Percentiles rank a stretch among this genome's conserved stretches.
Evolutionary conservation across 2,113 vertebrate species (phyloP).

Genomic region (Anolis sagrei): DNA sequence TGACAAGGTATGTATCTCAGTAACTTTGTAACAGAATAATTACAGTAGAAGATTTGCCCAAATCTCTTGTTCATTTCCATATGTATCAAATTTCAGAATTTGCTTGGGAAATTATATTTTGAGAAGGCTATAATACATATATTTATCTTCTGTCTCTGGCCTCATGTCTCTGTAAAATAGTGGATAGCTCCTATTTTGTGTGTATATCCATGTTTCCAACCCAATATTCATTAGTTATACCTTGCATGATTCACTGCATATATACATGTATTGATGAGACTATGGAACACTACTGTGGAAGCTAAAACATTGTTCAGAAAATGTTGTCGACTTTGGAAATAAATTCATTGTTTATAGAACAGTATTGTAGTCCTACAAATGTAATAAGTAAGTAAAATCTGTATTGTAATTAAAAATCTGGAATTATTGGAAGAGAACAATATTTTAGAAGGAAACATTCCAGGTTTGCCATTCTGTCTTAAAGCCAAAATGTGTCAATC

Average conservation of each 20-base stretch:
- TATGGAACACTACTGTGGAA: not conserved
- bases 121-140: not conserved
- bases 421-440: not conserved
- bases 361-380: not conserved
- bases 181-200: slow-evolving; percentile 21
- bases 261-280: not conserved
- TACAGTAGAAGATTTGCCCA: not conserved
- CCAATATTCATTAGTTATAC: not conserved
- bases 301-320: not conserved
- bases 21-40: not conserved
- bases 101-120: slow-evolving; percentile 15
- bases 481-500: not conserved
- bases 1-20: slow-evolving; percentile 85
- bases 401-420: not conserved
- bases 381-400: not conserved
- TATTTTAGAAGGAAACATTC: slow-evolving; percentile 8
- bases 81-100: slow-evolving; percentile 10
- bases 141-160: not conserved
- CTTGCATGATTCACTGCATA: not conserved
- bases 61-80: not conserved
- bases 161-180: not conserved
- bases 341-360: not conserved
- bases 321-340: not conserved
- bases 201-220: slow-evolving; percentile 20
- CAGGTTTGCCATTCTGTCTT: not conserved